Evolutionary conservation across 2,888 invertebrate genomes (phyloP).

Genomic region (Eutolmus rufibarbis): DNA sequence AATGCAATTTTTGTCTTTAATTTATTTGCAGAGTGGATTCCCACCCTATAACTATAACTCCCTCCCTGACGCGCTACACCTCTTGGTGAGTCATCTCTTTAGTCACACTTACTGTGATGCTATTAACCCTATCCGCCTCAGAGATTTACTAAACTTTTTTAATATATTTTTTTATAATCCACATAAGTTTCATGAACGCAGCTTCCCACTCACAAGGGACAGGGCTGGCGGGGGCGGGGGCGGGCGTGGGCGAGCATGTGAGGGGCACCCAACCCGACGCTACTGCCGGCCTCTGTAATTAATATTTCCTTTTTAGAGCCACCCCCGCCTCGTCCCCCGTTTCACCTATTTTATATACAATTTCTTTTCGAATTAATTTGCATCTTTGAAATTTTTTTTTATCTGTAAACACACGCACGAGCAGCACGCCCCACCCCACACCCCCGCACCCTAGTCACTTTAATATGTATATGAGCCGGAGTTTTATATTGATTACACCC

Average conservation of each 20-base stretch:
- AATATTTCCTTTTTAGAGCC: conserved; percentile 3
- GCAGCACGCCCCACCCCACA: conserved; percentile 1
- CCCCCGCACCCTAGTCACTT: conserved; percentile 14
- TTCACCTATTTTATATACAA: neutral
- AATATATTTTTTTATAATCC: neutral
- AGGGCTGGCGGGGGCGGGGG: neutral
- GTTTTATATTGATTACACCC: conserved; percentile 1
- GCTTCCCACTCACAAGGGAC: neutral
- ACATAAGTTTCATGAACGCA: neutral
- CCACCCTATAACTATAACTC: conserved; percentile 49
- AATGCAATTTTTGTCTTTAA: conserved; percentile 44
- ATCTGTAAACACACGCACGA: conserved; percentile 23
- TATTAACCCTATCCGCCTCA: conserved; percentile 28
- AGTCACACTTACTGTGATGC: conserved; percentile 21
- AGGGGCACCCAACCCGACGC: neutral
- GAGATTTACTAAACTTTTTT: neutral
- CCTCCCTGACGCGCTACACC: conserved; percentile 49
- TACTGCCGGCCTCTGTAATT: neutral
- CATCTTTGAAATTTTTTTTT: conserved; percentile 22
- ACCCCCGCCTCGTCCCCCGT: neutral
- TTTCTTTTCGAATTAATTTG: conserved; percentile 27
- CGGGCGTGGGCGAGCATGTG: neutral
- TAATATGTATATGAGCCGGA: conserved; percentile 12
- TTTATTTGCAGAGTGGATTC: conserved; percentile 50
- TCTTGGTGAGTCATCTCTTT: conserved; percentile 48